Conservation (phyloP, 2,888 invertebrate genomes). For the Oligia strigilis region DNA sequence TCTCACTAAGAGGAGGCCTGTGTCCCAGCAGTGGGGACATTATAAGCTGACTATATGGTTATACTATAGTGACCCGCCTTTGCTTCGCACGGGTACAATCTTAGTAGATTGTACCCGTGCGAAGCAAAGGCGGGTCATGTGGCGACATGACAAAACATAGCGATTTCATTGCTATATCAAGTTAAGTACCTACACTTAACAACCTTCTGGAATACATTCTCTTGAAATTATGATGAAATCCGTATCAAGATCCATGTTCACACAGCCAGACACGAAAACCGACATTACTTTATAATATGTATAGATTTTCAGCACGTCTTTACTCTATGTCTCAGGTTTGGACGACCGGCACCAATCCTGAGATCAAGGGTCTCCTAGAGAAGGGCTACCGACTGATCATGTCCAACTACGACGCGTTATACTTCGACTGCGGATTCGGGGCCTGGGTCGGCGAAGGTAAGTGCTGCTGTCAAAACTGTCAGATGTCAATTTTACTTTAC, state of each 20-base stretch:
- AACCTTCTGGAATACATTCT: too few species aligned
- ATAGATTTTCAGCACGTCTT: background rate
- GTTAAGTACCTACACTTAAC: too few species aligned
- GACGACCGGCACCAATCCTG: constrained; percentile 92
- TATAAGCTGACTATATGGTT: too few species aligned
- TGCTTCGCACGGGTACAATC: too few species aligned
- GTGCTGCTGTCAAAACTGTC: constrained; percentile 19
- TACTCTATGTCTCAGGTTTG: constrained; percentile 90
- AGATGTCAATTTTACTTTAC: too few species aligned
- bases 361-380: constrained; percentile 92
- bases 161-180: background rate
- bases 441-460: constrained; percentile 94
- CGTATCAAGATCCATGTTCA: background rate
- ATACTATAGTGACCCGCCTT: too few species aligned
- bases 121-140: too few species aligned
- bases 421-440: constrained; percentile 96
- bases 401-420: constrained; percentile 96
- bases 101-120: too few species aligned
- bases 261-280: background rate
- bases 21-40: too few species aligned
- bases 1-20: too few species aligned
- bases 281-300: background rate
- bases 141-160: background rate
- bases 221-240: background rate
- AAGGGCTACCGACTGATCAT: constrained; percentile 94